Conservation (phyloP, 2,113 vertebrate species). For the Dinomys branickii region DNA sequence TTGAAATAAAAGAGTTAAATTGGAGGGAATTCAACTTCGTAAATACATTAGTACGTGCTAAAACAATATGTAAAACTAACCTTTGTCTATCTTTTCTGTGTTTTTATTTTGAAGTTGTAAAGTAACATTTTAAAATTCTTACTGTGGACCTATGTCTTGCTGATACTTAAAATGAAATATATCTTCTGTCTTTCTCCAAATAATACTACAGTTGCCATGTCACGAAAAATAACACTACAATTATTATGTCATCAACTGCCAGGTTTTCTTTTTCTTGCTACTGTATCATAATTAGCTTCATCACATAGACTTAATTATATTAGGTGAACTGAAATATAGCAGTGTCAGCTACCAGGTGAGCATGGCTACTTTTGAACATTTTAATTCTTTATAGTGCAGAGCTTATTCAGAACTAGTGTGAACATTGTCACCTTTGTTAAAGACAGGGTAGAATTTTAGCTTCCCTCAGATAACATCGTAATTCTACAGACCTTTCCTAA, state of each 20-base stretch:
- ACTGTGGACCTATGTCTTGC: constrained; percentile 19
- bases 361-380: not conserved
- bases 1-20: not conserved
- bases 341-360: constrained; percentile 21
- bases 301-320: constrained; percentile 49
- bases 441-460: not conserved
- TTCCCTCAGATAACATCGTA: too few relatives aligned
- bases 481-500: not conserved
- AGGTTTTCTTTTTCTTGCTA: constrained; percentile 58
- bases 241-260: constrained; percentile 69
- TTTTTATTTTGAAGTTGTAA: constrained; percentile 54
- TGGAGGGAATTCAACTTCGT: not conserved
- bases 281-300: constrained; percentile 57
- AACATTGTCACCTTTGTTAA: not conserved
- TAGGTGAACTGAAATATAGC: constrained; percentile 56
- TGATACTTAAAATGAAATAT: constrained; percentile 57
- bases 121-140: constrained; percentile 48
- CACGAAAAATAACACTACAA: constrained; percentile 55
- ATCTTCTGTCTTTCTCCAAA: constrained; percentile 42
- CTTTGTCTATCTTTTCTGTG: not conserved
- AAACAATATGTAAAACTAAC: not conserved
- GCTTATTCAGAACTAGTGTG: not conserved
- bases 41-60: not conserved
- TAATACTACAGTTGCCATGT: constrained; percentile 68
- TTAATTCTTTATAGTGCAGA: not conserved